Percentiles rank a stretch among this genome's conserved stretches.
phyloP scores from a whole-genome alignment of 2,888 invertebrate species.

The Andricus curvator region DNA sequence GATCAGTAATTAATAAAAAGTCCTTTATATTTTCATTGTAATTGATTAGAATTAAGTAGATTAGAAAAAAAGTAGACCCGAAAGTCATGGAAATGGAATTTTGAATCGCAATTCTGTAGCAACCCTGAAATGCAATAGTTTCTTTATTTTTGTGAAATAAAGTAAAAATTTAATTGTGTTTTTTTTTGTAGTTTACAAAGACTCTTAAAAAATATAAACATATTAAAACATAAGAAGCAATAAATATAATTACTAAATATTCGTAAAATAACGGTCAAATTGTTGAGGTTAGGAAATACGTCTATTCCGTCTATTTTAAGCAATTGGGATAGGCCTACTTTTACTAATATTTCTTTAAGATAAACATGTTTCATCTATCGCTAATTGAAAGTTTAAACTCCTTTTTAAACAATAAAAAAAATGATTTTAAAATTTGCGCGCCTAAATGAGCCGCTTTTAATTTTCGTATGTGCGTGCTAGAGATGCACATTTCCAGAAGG shows the following conservation, averaged over 20 bases:
- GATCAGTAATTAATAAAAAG: too few relatives aligned
- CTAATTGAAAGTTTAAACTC: background rate
- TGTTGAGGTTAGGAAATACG: background rate
- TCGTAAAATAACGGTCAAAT: background rate
- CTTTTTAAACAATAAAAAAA: background rate
- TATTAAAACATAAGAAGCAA: too few relatives aligned
- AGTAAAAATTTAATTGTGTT: too few relatives aligned
- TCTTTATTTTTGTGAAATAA: too few relatives aligned
- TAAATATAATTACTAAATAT: background rate
- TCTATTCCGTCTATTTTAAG: background rate
- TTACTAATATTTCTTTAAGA: background rate
- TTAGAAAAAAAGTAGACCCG: too few relatives aligned
- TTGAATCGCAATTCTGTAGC: too few relatives aligned
- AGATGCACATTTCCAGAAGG: background rate
- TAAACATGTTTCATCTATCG: background rate
- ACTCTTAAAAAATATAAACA: too few relatives aligned
- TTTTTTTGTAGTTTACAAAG: too few relatives aligned
- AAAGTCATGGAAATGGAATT: too few relatives aligned
- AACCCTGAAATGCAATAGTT: too few relatives aligned
- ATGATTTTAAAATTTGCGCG: slow-evolving; percentile 7
- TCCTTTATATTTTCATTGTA: too few relatives aligned
- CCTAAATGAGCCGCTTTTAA: slow-evolving; percentile 26
- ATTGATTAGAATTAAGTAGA: too few relatives aligned
- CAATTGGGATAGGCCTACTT: background rate
- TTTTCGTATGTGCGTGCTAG: background rate